These are phyloP conservation scores for Acrocephalus kingi DNA, from an alignment of 2,113 vertebrate genomes.

Conservation along the genomic window DNA sequence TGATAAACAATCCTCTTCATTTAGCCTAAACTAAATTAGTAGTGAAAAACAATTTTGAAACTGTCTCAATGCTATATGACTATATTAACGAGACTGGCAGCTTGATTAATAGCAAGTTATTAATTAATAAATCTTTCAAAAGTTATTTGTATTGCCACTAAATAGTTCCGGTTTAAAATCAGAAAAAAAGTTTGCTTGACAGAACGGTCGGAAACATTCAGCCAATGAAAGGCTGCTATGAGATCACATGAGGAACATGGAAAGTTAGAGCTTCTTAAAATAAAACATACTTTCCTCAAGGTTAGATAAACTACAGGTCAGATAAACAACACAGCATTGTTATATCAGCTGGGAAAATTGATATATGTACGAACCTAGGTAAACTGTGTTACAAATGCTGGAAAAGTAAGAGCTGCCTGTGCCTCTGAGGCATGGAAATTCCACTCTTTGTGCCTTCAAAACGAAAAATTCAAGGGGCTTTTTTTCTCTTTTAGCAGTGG, in stretches of 20 bases:
- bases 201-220: conserved; percentile 77
- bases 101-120: not conserved
- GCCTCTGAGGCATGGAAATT: not conserved
- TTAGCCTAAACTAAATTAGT: not conserved
- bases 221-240: conserved; percentile 74
- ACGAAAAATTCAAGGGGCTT: not conserved
- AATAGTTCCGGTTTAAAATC: not conserved
- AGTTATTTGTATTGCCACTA: not conserved
- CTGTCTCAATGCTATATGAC: not conserved
- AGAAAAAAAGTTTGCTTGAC: conserved; percentile 64
- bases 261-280: conserved; percentile 14
- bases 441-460: not conserved
- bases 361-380: not conserved
- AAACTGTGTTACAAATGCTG: not conserved
- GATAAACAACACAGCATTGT: not conserved
- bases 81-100: not conserved
- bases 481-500: not conserved
- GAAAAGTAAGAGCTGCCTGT: not conserved
- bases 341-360: not conserved
- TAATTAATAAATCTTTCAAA: not conserved
- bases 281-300: not conserved
- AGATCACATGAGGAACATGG: conserved; percentile 73
- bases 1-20: not conserved
- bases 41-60: not conserved
- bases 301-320: not conserved